phyloP scores from a whole-genome alignment of 2,888 invertebrate species.

The Liodrosophila aerea region DNA sequence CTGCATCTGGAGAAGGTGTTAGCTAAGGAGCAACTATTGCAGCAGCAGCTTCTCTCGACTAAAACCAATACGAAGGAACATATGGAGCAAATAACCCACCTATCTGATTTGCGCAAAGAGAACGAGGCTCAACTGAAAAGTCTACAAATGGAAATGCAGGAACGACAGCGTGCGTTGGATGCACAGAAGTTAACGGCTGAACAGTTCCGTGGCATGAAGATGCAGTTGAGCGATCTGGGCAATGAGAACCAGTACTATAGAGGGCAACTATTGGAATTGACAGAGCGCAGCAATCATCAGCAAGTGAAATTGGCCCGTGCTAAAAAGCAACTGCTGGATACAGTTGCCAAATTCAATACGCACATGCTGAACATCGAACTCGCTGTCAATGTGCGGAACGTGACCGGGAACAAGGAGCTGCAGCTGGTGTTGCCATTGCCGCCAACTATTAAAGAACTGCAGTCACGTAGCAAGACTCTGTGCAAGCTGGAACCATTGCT shows the following conservation, averaged over 20 bases:
- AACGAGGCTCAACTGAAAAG: constrained; percentile 12
- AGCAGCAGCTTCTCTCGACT: constrained; percentile 46
- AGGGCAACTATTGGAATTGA: constrained; percentile 60
- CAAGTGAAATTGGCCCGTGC: constrained; percentile 70
- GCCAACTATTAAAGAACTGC: constrained; percentile 25
- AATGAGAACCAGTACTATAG: constrained; percentile 63
- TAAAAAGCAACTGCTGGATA: constrained; percentile 69
- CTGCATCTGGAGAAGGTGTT: constrained; percentile 26
- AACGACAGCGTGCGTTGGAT: constrained; percentile 44
- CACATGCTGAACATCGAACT: constrained; percentile 57
- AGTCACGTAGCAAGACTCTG: constrained; percentile 22
- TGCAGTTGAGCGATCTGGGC: constrained; percentile 55
- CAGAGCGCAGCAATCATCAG: constrained; percentile 65
- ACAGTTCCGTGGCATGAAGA: constrained; percentile 62
- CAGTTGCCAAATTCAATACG: constrained; percentile 63
- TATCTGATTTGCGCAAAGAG: background rate
- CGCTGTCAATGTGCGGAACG: constrained; percentile 48
- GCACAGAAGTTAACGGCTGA: constrained; percentile 53
- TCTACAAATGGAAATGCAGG: constrained; percentile 21
- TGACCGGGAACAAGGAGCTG: constrained; percentile 40
- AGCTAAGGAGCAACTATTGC: constrained; percentile 43
- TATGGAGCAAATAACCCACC: constrained; percentile 4
- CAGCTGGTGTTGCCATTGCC: constrained; percentile 57
- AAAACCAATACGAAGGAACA: constrained; percentile 17
- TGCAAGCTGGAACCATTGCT: constrained; percentile 23